Base-by-base conservation (phyloP, 1,140 invertebrate species). In the Nomia melanderi region DNA sequence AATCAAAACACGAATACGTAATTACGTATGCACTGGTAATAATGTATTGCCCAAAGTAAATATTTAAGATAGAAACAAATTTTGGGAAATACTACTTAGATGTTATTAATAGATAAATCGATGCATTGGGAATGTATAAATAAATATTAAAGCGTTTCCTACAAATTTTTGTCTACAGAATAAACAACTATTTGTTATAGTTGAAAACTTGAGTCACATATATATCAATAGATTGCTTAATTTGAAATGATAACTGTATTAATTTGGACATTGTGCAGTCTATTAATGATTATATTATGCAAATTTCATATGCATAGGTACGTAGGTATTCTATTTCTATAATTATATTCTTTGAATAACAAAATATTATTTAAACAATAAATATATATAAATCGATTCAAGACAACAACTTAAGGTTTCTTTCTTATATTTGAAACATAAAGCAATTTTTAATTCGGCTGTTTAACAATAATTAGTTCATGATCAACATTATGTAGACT, bases 91-190 rank as follows among this genome's bases (percentile, higher is more conserved):
- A 25, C 25, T 4, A 14, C 62, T 25, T 41, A 59, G 39, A 67
- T 11, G 50, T 39, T 54, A 36, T 60, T 53, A 75, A 50, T 29
- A 44, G 31, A 75, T 33, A n/a, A 57, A 39, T 54, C 41, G 27
- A 69, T 64, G 27, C 23, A 63, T 29, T 64, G 29, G 81, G 81
- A 83, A 82, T 83, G 80, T 82, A 78, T 71, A 39, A 83, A 78
- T 70, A 78, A 78, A 78, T 78, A 81, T 41, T 20, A 71, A 63
- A 64, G 27, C 65, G 74, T 44, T 27, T 57, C 7, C 25, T 25
- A 59, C 33, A 14, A 2, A 39, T 64, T 78, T 50, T 57, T 33
- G 17, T 44, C 41, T 65, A 71, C 36, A 63, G 9, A 56, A 62
- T 62, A 60, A 63, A 60, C 25, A 62, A 77, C 33, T 54, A 53